phyloP scores from a whole-genome alignment of 2,113 vertebrate species.

The Platysteira castanea region DNA sequence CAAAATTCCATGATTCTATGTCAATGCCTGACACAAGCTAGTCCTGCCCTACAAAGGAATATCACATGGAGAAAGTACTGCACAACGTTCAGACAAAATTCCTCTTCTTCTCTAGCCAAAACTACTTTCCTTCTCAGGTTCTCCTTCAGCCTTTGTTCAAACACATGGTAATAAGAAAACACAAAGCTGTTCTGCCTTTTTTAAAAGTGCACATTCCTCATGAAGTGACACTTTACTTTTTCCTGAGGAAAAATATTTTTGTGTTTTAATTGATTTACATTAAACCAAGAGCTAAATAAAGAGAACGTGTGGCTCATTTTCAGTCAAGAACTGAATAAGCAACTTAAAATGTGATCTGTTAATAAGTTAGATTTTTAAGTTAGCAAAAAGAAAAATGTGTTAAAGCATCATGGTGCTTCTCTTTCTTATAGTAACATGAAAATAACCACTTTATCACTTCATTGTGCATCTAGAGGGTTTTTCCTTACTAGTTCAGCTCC shows the following conservation, averaged over 20 bases:
- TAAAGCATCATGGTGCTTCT: neutral
- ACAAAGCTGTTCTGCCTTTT: neutral
- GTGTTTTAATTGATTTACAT: neutral
- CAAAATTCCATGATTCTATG: neutral
- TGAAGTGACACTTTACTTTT: neutral
- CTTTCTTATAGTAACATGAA: neutral
- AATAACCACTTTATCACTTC: neutral
- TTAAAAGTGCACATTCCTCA: neutral
- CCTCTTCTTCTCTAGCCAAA: neutral
- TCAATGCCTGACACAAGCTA: neutral
- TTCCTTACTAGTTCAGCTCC: neutral
- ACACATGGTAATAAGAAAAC: neutral
- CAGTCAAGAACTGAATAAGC: neutral
- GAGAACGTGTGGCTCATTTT: neutral
- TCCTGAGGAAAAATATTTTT: neutral
- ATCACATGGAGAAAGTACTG: neutral
- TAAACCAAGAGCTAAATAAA: neutral
- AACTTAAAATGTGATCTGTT: neutral
- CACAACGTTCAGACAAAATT: neutral
- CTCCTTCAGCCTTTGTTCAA: neutral
- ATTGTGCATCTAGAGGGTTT: fast-evolving
- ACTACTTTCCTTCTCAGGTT: neutral
- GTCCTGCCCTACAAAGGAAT: neutral
- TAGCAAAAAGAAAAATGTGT: neutral
- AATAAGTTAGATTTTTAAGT: neutral